Base-by-base conservation (phyloP, 2,888 invertebrate species). In the Drosophila picticornis region DNA sequence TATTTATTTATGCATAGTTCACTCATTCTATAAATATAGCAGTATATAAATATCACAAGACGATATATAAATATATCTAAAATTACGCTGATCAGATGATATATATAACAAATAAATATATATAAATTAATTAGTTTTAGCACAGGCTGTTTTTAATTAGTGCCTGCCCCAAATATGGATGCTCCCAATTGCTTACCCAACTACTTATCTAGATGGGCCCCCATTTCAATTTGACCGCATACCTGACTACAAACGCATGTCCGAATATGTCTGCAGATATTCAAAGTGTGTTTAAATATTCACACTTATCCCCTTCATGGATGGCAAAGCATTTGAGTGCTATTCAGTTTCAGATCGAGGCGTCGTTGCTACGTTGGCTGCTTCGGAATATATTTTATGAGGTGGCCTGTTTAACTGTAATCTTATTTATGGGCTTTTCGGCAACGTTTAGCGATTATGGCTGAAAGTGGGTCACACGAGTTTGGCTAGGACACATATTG, bases 401-500 rank as follows among this genome's bases (percentile, higher is more conserved):
- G 31, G 60, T 40, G 65, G 13, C 25, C 25, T 31, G 80, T 62
- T 81, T 76, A 84, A 77, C 82, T 75, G 77, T 76, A 75, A 86
- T 84, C 76, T 84, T 84, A 86, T 86, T 84, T 86, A 82, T 86
- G 82, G 72, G 67, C 64, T 72, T 69, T 74, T 74, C 64, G 25
- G 59, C 50, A 53, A 63, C 53, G 62, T 60, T 58, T 64, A 51
- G 61, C 56, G 78, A 68, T 68, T 78, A 40, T 56, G 31, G 13
- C 55, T 25, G 52, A 76, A 81, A 84, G 65, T 86, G 77, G 84
- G 84, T 86, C 84, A 82, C 87, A 76, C 82, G 76, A 72, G 87
- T 74, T 62, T 52, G 60, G 36, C 80, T 80, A 80, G 80, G 80
- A 78, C 66, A 62, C 63, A 52, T 46, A 32, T 29, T 48, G 55